phyloP scores from a whole-genome alignment of 2,113 vertebrate species.

The Actenoides hombroni region DNA sequence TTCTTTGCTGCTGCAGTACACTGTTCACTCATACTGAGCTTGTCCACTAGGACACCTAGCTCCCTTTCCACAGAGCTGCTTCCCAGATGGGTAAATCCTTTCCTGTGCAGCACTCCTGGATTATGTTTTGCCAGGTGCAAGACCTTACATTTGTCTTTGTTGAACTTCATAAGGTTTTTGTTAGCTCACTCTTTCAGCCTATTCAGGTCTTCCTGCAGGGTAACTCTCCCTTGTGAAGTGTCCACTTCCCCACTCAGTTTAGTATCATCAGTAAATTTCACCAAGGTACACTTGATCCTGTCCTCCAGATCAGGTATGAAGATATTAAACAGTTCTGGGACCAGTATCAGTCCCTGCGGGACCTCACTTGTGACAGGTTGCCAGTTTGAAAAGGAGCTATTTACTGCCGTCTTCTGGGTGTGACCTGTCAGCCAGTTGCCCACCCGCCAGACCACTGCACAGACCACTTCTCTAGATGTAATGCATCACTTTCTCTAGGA shows the following conservation, averaged over 20 bases:
- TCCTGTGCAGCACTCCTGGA: background rate
- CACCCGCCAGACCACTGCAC: background rate
- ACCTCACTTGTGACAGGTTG: background rate
- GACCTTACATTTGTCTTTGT: background rate
- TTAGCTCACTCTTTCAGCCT: background rate
- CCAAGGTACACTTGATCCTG: background rate
- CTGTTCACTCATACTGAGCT: background rate
- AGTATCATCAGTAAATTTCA: background rate
- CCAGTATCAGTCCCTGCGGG: background rate
- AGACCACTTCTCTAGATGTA: background rate
- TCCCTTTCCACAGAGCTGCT: background rate
- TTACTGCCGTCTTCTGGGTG: background rate
- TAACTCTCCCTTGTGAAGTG: background rate
- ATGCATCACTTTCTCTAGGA: background rate
- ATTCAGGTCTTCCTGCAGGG: background rate
- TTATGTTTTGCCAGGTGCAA: background rate
- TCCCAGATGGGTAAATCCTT: background rate
- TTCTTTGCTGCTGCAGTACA: background rate
- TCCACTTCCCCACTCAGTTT: accelerated
- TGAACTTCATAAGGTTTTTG: background rate
- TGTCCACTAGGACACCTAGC: background rate
- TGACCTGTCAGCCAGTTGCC: background rate
- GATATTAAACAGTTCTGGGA: background rate
- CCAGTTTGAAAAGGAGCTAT: background rate
- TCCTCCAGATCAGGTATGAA: background rate